These are phyloP conservation scores for Botia almorhae DNA, from an alignment of 2,797 vertebrate species.

Conservation along the genomic window DNA sequence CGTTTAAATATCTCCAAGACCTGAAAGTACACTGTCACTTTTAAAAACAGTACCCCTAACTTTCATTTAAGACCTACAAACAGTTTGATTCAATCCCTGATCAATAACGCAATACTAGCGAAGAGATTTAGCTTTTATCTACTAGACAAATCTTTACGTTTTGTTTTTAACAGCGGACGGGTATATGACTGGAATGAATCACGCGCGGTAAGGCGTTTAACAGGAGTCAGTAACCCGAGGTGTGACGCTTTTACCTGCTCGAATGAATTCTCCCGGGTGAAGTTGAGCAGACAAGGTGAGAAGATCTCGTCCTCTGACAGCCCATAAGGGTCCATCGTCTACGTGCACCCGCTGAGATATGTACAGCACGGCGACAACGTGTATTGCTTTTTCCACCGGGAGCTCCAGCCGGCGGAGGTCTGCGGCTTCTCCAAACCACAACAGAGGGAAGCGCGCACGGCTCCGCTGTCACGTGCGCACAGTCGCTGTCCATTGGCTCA, in stretches of 20 bases:
- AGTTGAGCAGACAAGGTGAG: conserved; percentile 88
- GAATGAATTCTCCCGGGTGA: conserved; percentile 91
- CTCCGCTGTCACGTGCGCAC: conserved; percentile 64
- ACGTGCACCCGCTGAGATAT: conserved; percentile 62
- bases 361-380: conserved; percentile 18
- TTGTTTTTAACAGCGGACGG: not conserved
- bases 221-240: not conserved
- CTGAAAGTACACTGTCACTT: not conserved
- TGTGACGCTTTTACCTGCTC: conserved; percentile 85
- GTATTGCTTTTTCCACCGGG: conserved; percentile 59
- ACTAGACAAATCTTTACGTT: not conserved
- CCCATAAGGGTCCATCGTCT: conserved; percentile 89
- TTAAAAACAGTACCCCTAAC: not conserved
- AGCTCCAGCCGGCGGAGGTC: conserved; percentile 60
- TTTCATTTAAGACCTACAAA: not conserved
- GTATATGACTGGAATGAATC: not conserved
- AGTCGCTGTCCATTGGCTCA: conserved; percentile 14
- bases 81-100: not conserved
- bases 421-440: conserved; percentile 63
- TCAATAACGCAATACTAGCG: not conserved
- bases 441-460: conserved; percentile 53
- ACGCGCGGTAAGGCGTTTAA: not conserved
- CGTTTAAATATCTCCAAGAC: not conserved
- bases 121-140: no score
- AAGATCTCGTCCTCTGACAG: conserved; percentile 89